A percentile compares a stretch with the other conserved stretches of the same genome.
Conservation (phyloP, 2,888 invertebrate genomes). For the Cyrtodaria siliqua region DNA sequence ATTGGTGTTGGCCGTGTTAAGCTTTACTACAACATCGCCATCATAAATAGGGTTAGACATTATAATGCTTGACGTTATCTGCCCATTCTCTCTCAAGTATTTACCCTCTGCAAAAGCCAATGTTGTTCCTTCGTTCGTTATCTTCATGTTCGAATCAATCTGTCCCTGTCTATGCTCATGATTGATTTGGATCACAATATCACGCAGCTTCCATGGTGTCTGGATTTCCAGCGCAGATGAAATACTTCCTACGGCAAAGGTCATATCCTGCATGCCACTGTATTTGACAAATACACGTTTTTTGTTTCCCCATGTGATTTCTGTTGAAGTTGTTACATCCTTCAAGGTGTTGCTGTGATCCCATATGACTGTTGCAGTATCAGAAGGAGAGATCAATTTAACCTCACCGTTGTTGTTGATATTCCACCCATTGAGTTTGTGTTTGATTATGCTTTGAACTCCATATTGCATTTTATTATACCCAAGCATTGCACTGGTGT, state of each 20-base stretch:
- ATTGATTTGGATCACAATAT: conserved; percentile 59
- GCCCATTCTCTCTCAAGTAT: conserved; percentile 46
- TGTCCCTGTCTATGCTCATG: conserved; percentile 67
- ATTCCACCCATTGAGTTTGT: conserved; percentile 52
- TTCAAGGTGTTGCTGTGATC: conserved; percentile 61
- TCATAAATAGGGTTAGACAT: conserved; percentile 56
- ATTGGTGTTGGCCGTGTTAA: conserved; percentile 47
- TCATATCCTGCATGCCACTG: conserved; percentile 60
- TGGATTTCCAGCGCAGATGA: conserved; percentile 59
- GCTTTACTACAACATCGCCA: conserved; percentile 47
- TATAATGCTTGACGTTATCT: conserved; percentile 49
- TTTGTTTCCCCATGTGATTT: conserved; percentile 57
- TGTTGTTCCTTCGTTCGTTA: conserved; percentile 47
- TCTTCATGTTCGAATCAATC: conserved; percentile 48
- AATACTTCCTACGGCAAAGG: conserved; percentile 35
- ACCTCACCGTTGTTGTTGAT: conserved; percentile 70
- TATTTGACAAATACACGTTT: conserved; percentile 47
- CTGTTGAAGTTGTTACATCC: conserved; percentile 55
- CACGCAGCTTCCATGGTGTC: conserved; percentile 59
- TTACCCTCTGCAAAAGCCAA: conserved; percentile 49
- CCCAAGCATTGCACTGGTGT: conserved; percentile 34
- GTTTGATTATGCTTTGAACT: conserved; percentile 61
- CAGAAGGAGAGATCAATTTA: conserved; percentile 59
- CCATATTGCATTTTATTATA: conserved; percentile 56
- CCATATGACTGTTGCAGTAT: conserved; percentile 66